Evolutionary conservation across 2,113 vertebrate genomes (phyloP).

Genomic region (Megaptera novaeangliae): DNA sequence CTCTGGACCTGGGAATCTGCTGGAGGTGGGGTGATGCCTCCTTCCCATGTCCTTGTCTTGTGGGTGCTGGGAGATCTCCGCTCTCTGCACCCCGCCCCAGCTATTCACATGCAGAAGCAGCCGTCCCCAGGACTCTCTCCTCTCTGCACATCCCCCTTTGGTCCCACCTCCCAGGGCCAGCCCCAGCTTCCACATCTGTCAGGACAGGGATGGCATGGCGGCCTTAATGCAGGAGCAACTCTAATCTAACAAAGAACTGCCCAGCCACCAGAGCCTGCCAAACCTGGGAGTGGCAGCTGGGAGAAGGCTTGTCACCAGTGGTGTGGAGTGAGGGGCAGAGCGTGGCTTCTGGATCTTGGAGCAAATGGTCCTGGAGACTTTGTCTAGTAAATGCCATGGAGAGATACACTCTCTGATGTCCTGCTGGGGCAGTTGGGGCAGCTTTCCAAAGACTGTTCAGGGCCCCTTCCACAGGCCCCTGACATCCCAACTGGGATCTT

Average conservation of each 20-base stretch:
- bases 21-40: not conserved
- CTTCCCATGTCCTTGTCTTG: not conserved
- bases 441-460: not conserved
- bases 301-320: not conserved
- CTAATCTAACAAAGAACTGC: not conserved
- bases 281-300: not conserved
- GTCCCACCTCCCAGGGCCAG: not conserved
- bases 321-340: not conserved
- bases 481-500: not conserved
- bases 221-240: not conserved
- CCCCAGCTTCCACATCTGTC: not conserved
- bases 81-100: fast-evolving
- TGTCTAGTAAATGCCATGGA: not conserved
- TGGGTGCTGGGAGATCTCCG: not conserved
- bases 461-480: not conserved
- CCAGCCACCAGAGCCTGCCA: not conserved
- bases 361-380: not conserved
- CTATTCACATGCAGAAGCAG: not conserved
- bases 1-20: not conserved
- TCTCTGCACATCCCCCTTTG: not conserved
- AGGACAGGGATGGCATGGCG: no score
- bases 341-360: not conserved
- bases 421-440: not conserved
- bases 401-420: not conserved
- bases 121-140: not conserved